Conservation (phyloP, 2,797 vertebrate species). For the Pseudocheirus occidentalis region DNA sequence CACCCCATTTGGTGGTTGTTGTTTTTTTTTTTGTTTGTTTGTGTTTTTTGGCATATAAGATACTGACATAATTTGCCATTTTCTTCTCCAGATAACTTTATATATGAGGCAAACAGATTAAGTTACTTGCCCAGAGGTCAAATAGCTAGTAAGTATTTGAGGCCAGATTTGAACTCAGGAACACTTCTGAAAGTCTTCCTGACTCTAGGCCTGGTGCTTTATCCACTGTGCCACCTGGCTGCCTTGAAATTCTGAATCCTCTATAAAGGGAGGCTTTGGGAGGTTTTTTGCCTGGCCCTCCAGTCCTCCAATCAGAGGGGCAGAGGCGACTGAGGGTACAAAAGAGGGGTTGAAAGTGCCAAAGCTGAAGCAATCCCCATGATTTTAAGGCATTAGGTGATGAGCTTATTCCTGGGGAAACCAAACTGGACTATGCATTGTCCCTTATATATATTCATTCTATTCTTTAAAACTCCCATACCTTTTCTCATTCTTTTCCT, state of each 20-base stretch:
- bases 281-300: not conserved
- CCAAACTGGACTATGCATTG: not conserved
- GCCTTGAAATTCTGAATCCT: not conserved
- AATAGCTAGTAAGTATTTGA: not conserved
- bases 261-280: not conserved
- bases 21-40: too few species aligned
- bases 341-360: not conserved
- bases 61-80: too few species aligned
- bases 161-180: not conserved
- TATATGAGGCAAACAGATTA: not conserved
- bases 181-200: not conserved
- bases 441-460: not conserved
- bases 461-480: not conserved
- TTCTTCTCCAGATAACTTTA: too few species aligned
- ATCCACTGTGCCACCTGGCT: not conserved
- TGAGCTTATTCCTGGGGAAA: not conserved
- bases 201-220: not conserved
- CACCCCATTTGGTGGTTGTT: too few species aligned
- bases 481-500: not conserved
- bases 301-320: not conserved
- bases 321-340: not conserved
- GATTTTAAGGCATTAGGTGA: not conserved
- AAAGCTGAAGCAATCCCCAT: not conserved
- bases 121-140: not conserved
- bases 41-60: too few species aligned